These are phyloP conservation scores for Meandrina meandrites DNA, from an alignment of 92 coral and sea anemone species.

Conservation along the genomic window DNA sequence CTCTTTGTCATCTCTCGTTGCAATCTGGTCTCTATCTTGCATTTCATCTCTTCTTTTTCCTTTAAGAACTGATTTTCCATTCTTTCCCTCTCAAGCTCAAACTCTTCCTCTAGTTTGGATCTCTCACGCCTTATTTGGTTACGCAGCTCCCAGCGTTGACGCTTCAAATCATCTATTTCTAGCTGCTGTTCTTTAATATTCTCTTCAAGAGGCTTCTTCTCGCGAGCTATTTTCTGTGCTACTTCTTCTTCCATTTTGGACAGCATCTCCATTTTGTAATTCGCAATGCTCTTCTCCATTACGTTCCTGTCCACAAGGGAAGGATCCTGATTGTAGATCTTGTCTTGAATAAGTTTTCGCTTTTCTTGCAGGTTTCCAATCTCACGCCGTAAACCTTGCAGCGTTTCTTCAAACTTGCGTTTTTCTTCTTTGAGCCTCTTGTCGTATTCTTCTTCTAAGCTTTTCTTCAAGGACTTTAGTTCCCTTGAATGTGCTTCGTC, in stretches of 20 bases:
- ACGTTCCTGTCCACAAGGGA: constrained; percentile 61
- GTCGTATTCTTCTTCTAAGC: constrained; percentile 77
- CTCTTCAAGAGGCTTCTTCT: constrained; percentile 75
- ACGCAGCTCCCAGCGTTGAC: constrained; percentile 78
- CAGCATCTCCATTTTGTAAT: constrained; percentile 79
- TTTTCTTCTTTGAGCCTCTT: constrained; percentile 70
- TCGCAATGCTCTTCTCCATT: constrained; percentile 84
- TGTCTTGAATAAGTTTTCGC: constrained; percentile 78
- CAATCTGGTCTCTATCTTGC: constrained; percentile 62
- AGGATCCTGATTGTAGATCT: constrained; percentile 79
- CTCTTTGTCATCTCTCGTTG: constrained; percentile 64
- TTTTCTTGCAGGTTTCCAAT: constrained; percentile 80
- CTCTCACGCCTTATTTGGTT: constrained; percentile 74
- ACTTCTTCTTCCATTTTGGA: constrained; percentile 85
- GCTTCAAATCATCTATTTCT: constrained; percentile 77
- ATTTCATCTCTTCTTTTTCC: constrained; percentile 77
- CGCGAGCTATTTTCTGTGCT: constrained; percentile 62
- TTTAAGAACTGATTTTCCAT: constrained; percentile 65
- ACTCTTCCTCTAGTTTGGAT: constrained; percentile 69
- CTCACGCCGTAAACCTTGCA: constrained; percentile 72
- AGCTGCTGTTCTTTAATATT: constrained; percentile 66
- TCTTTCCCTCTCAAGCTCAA: constrained; percentile 70
- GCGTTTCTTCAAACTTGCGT: constrained; percentile 75
- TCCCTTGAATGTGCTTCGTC: constrained; percentile 29
- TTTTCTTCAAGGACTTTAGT: constrained; percentile 48